Conservation (phyloP, 2,113 vertebrate species). For the Psephotus haematonotus region DNA sequence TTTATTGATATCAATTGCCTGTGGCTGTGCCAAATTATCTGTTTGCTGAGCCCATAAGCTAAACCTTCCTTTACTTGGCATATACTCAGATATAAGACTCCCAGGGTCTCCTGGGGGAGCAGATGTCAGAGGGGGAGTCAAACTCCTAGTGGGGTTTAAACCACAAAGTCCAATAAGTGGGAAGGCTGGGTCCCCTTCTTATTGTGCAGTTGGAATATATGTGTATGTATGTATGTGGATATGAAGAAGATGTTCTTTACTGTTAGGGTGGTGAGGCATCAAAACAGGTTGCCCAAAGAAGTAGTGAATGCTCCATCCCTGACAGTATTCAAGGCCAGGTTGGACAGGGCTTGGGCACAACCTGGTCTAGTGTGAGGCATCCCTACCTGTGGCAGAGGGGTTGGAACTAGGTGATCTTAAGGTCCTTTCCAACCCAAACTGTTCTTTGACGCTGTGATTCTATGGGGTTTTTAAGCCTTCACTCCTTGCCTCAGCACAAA, state of each 20-base stretch:
- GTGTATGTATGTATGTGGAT: fast-evolving
- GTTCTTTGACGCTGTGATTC: neutral
- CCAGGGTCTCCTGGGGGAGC: neutral
- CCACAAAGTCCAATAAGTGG: neutral
- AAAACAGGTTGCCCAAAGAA: neutral
- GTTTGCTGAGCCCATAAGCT: neutral
- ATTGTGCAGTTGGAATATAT: neutral
- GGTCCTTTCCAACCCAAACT: neutral
- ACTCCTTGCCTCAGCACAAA: neutral
- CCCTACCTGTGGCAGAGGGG: neutral
- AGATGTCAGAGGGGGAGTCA: neutral
- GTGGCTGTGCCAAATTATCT: neutral
- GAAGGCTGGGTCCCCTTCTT: neutral
- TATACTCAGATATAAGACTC: neutral
- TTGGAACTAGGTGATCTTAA: neutral
- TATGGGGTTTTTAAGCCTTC: neutral
- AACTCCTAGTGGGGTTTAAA: neutral
- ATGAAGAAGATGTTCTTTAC: neutral
- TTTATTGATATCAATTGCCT: neutral
- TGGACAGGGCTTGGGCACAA: neutral
- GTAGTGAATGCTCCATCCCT: neutral
- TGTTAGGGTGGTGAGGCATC: neutral
- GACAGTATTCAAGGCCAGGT: neutral
- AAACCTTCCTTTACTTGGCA: neutral
- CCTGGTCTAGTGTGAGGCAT: neutral